Base-by-base conservation (phyloP, 2,113 vertebrate species). In the Engystomops pustulosus region DNA sequence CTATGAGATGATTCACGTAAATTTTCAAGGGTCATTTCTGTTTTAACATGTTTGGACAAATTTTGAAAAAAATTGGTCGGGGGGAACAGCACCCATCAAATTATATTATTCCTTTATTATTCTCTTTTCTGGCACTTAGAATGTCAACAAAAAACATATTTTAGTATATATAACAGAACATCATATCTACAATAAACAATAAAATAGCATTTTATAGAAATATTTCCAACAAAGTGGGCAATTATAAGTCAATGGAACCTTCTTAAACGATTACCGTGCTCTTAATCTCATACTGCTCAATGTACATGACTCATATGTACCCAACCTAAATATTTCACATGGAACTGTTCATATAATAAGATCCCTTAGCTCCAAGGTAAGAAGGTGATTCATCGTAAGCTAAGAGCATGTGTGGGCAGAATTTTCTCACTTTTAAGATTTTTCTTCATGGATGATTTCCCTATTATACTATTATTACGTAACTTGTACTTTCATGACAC, bases 281-380 rank as follows among this genome's bases (percentile, higher is more conserved):
- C 17, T 68, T 38, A 80, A 34, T 80, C 32, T 47, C 17, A 20
- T 67, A 41, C 47, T 25, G 58, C 14, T 51, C 18, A 41, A 68
- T 67, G 18, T 80, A 1, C 10, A 51, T 69, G 44, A 80, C 41
- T 80, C 79, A 68, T 47, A n/a, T 80, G 62, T 68, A 51, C 79
- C 62, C 79, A 17, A 80, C 62, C 45, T 49, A 51, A 77, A 77
- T 58, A 58, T 53, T 58, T 36, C 14, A 76, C 8, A 6, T 71
- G n/a, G 18, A 41, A 81, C 53, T 36, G 11, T 71, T 38, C 65
- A 71, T 71, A 55, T 27, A 30, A 71, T 38, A 55, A 38, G 69
- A 81, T 55, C 20, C 62, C 68, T 55, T 71, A 15, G 14, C 30
- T 70, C 45, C 17, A n/a, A 53, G 49, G 30, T 53, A 81, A 69